Conservation (phyloP, 2,113 vertebrate species). For the Elachura formosa region DNA sequence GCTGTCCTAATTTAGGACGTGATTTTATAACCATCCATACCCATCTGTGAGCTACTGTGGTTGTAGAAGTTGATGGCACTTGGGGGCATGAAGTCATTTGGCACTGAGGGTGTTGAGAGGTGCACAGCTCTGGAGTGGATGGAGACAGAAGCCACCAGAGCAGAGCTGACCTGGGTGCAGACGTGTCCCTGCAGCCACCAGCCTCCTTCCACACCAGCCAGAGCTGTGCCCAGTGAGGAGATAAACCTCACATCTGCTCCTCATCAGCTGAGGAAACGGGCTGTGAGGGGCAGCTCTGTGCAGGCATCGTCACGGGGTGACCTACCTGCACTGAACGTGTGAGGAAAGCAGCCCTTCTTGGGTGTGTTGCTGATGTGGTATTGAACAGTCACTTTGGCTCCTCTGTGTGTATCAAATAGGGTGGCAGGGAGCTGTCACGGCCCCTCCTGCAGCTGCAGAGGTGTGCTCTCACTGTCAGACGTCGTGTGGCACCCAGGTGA, state of each 20-base stretch:
- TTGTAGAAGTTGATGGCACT: not conserved
- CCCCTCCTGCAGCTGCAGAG: not conserved
- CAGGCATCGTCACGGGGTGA: not conserved
- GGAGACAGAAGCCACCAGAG: not conserved
- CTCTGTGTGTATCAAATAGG: not conserved
- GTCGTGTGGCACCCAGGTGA: not conserved
- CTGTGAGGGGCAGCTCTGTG: not conserved
- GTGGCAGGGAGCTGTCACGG: not conserved
- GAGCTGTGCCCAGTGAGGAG: fast-evolving
- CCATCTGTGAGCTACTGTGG: not conserved
- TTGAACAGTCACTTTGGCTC: not conserved
- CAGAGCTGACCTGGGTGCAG: not conserved
- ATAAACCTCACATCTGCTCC: not conserved
- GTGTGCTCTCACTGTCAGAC: not conserved
- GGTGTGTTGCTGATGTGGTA: not conserved
- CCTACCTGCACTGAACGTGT: fast-evolving
- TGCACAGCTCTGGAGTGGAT: not conserved
- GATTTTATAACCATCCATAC: slow-evolving; percentile 38
- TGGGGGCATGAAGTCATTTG: not conserved
- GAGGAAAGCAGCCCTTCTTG: not conserved
- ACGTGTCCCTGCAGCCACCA: fast-evolving
- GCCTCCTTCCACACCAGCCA: not conserved
- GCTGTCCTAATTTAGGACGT: slow-evolving; percentile 31
- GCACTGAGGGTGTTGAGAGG: not conserved
- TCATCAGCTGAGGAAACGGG: not conserved